Evolutionary conservation across 2,113 vertebrate genomes (phyloP).

Genomic region (Cavia aperea): DNA sequence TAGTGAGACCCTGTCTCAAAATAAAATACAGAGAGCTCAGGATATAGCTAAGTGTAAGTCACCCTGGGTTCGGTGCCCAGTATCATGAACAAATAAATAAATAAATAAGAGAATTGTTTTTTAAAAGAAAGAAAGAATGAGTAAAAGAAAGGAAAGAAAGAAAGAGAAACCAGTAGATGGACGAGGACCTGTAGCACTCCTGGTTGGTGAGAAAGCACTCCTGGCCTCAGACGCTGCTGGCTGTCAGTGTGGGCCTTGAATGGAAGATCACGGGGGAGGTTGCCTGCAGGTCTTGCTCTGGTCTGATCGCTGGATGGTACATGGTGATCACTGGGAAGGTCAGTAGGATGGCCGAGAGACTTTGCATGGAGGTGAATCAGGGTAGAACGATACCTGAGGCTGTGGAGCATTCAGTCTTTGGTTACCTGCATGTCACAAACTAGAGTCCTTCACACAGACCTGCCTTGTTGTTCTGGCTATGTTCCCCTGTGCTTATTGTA

Average conservation of each 20-base stretch:
- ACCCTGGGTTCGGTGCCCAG: not conserved
- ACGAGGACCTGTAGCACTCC: not conserved
- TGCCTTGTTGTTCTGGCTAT: not conserved
- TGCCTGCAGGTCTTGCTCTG: not conserved
- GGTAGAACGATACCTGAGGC: not conserved
- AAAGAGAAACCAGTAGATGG: not conserved
- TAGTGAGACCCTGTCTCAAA: not conserved
- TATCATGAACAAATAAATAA: not conserved
- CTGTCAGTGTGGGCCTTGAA: not conserved
- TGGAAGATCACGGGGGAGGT: not conserved
- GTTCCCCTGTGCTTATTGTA: not conserved
- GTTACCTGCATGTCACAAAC: not conserved
- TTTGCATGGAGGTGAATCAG: not conserved
- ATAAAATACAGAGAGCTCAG: not conserved
- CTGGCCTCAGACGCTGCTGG: not conserved
- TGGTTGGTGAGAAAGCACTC: not conserved
- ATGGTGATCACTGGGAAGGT: fast-evolving
- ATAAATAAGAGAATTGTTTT: not conserved
- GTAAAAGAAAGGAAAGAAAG: too few relatives aligned
- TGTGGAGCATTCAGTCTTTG: not conserved
- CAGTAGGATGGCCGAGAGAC: not conserved
- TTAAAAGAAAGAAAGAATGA: not conserved
- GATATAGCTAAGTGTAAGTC: not conserved
- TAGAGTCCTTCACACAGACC: not conserved
- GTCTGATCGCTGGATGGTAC: not conserved